These are phyloP conservation scores for Rousettus madagascariensis DNA, from an alignment of 2,797 vertebrate species.

Conservation along the genomic window DNA sequence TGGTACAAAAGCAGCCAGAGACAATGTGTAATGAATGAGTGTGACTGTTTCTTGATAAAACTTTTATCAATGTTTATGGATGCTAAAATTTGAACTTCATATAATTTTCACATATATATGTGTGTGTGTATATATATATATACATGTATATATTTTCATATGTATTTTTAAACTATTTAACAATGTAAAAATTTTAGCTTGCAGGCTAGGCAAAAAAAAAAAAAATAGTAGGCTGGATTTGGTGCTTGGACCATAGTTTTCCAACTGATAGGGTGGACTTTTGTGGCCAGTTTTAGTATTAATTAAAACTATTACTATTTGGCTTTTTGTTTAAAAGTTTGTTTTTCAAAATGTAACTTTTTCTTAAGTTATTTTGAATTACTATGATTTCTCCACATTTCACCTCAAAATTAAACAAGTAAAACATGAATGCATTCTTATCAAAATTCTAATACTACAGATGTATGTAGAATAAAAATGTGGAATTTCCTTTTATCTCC, in stretches of 20 bases:
- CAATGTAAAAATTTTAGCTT: slow-evolving; percentile 3
- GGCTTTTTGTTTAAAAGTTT: neutral
- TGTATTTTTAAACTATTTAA: neutral
- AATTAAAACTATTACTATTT: neutral
- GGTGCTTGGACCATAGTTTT: neutral
- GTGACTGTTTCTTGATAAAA: neutral
- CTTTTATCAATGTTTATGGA: neutral
- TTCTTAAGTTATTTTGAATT: slow-evolving; percentile 17
- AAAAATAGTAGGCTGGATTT: neutral
- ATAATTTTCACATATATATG: neutral
- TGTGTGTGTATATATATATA: neutral
- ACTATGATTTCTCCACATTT: neutral
- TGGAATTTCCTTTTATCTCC: neutral
- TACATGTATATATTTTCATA: neutral
- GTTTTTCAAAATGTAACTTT: neutral
- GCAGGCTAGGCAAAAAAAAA: neutral
- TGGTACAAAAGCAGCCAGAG: neutral
- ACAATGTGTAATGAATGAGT: neutral
- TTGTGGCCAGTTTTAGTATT: neutral
- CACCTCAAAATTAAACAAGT: slow-evolving; percentile 31
- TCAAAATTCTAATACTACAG: slow-evolving; percentile 1
- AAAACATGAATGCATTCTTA: neutral
- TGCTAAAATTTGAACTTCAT: slow-evolving; percentile 41
- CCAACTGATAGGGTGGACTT: neutral
- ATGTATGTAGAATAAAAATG: neutral